Conservation (phyloP, 2,888 invertebrate genomes). For the Leucania comma region DNA sequence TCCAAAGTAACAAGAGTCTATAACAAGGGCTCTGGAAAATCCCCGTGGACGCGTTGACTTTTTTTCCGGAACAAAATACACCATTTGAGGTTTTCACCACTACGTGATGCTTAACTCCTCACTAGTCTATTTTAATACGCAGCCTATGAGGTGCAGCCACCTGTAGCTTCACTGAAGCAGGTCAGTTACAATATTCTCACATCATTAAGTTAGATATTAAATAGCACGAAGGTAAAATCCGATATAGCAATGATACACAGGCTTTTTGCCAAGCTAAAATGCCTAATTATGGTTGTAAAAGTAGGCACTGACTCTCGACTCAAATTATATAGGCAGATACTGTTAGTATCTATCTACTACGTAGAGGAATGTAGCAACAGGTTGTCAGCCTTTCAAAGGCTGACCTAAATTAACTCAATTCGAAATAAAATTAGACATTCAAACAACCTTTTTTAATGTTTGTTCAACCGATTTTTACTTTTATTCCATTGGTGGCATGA, state of each 20-base stretch:
- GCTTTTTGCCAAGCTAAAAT: neutral
- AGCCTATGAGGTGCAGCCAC: conserved; percentile 10
- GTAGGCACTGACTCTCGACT: too few relatives aligned
- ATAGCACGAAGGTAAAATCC: neutral
- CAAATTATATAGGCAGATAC: neutral
- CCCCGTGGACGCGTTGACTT: too few relatives aligned
- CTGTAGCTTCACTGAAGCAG: conserved; percentile 11
- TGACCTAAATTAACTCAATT: too few relatives aligned
- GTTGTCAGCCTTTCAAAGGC: conserved; percentile 9
- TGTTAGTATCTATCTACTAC: neutral
- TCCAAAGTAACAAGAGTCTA: too few relatives aligned
- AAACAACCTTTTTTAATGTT: too few relatives aligned
- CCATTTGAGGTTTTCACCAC: neutral
- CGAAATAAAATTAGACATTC: too few relatives aligned
- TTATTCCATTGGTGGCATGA: too few relatives aligned
- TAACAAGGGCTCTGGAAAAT: too few relatives aligned
- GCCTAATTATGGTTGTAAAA: neutral
- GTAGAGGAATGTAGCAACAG: conserved; percentile 7
- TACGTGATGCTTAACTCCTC: too few relatives aligned
- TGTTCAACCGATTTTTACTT: too few relatives aligned
- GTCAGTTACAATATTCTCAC: neutral
- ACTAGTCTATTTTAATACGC: too few relatives aligned
- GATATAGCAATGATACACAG: neutral
- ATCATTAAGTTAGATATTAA: neutral
- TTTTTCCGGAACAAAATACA: too few relatives aligned